Evolutionary conservation across 2,797 vertebrate genomes (phyloP).

Genomic region (Protonibea diacanthus): DNA sequence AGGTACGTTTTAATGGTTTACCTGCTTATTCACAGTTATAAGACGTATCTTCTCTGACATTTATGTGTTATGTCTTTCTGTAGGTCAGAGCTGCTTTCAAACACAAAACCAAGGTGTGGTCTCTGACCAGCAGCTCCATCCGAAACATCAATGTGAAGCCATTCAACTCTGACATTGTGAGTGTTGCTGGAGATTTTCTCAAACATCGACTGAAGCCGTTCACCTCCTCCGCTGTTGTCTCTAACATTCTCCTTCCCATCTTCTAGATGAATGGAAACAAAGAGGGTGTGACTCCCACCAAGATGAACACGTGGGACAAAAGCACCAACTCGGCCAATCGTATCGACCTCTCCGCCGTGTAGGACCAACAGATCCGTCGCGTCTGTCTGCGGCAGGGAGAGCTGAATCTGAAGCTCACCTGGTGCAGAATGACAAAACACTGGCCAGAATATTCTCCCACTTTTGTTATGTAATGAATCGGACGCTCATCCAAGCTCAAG

Average conservation of each 20-base stretch:
- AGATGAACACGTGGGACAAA: conserved; percentile 95
- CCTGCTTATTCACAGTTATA: not conserved
- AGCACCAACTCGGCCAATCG: conserved; percentile 94
- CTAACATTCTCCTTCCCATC: conserved; percentile 35
- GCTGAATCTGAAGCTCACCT: conserved; percentile 26
- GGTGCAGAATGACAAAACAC: conserved; percentile 64
- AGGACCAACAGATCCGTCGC: conserved; percentile 59
- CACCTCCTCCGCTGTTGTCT: not conserved
- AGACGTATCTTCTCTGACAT: not conserved
- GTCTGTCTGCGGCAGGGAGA: conserved; percentile 24
- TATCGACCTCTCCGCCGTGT: conserved; percentile 93
- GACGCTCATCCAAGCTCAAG: conserved; percentile 36
- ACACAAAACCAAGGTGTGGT: conserved; percentile 99
- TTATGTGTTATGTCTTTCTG: conserved; percentile 7
- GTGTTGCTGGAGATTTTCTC: conserved; percentile 63
- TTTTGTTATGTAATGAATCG: conserved; percentile 48
- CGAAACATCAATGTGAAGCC: conserved; percentile 93
- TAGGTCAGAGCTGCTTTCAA: conserved; percentile 98
- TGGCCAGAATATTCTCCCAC: conserved; percentile 52
- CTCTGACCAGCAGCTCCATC: conserved; percentile 93
- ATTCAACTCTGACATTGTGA: conserved; percentile 95
- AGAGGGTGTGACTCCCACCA: conserved; percentile 89
- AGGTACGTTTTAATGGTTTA: conserved; percentile 83
- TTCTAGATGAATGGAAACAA: conserved; percentile 93
- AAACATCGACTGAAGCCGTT: too few species aligned